Base-by-base conservation (phyloP, 1,140 invertebrate species). In the Dysdera silvatica region DNA sequence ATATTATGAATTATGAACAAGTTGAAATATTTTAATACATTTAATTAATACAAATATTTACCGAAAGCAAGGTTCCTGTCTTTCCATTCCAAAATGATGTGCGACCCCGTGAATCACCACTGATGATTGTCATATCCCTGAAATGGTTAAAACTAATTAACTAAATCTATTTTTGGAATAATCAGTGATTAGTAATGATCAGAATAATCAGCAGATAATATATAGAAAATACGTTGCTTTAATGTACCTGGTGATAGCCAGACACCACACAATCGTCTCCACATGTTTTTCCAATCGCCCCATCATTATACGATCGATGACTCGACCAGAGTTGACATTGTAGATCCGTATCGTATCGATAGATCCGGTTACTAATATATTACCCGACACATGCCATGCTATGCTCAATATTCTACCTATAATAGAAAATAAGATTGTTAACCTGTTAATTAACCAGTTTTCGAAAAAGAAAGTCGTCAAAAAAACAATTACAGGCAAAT, bases 81-180 rank as follows among this genome's bases (percentile, higher is more conserved):
- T 81, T 80, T 16, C 86, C 85, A 81, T 93, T 89, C 91, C 91
- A 96, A 71, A 96, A 87, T 32, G 85, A 87, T 1, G 91, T 80
- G 71, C 84, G 83, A 0, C 93, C 92, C 33, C 85, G 79, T 20
- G 91, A 95, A 74, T 95, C 93, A 0, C 91, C 92, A 65, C 87
- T 88, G n/a, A 95, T 82, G 40, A 96, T 83, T 20, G 84, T 85
- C 69, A 91, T 87, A 72, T 95, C 87, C 52, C 82, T 75, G 55
- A 6, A 45, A 63, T 35, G 51, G 12, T n/a, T 20, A 37, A 54
- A 37, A 16, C 31, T 2, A 53, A 37, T 23, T n/a, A 2, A 8
- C 7, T 10, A 52, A 52, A 52, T 10, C 8, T 31, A 4, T n/a
- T 32, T 29, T 52, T 29, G n/a, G 1, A 14, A 6, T 55, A 10